Conservation (phyloP, 2,888 invertebrate genomes). For the Fissipunctia ypsillon region DNA sequence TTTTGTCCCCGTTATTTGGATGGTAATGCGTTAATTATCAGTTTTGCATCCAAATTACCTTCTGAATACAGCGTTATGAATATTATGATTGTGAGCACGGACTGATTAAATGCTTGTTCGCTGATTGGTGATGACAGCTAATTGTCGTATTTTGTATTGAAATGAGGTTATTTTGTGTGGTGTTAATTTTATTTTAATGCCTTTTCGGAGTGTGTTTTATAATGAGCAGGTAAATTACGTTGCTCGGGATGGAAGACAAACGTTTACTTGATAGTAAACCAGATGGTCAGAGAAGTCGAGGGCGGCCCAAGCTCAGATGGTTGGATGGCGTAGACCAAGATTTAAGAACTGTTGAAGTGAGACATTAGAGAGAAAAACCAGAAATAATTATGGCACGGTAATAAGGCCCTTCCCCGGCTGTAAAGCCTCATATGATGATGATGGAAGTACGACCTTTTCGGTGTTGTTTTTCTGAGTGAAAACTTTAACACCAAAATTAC, state of each 20-base stretch:
- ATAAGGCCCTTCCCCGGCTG: too few relatives aligned
- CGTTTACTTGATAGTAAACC: too few relatives aligned
- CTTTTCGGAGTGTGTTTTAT: slow-evolving; percentile 18
- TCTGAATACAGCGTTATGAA: slow-evolving; percentile 81
- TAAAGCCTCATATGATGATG: too few relatives aligned
- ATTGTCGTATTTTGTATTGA: slow-evolving; percentile 70
- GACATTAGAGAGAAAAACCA: too few relatives aligned
- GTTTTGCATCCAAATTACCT: slow-evolving; percentile 87
- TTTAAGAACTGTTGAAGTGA: too few relatives aligned
- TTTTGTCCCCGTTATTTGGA: slow-evolving; percentile 88
- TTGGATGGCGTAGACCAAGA: too few relatives aligned
- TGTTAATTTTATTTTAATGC: slow-evolving; percentile 48
- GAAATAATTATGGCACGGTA: too few relatives aligned
- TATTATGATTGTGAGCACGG: slow-evolving; percentile 84
- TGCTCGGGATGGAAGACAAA: too few relatives aligned
- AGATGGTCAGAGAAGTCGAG: too few relatives aligned
- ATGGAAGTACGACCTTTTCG: background rate
- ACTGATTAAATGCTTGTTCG: slow-evolving; percentile 82
- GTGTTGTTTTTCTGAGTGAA: background rate
- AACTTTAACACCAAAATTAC: background rate
- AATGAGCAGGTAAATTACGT: background rate
- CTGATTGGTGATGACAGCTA: slow-evolving; percentile 73
- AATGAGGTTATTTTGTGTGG: slow-evolving; percentile 57
- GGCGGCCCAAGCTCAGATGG: too few relatives aligned
- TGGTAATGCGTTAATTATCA: slow-evolving; percentile 89